Evolutionary conservation across 2,113 vertebrate genomes (phyloP).

Genomic region (Vanacampus margaritifer): DNA sequence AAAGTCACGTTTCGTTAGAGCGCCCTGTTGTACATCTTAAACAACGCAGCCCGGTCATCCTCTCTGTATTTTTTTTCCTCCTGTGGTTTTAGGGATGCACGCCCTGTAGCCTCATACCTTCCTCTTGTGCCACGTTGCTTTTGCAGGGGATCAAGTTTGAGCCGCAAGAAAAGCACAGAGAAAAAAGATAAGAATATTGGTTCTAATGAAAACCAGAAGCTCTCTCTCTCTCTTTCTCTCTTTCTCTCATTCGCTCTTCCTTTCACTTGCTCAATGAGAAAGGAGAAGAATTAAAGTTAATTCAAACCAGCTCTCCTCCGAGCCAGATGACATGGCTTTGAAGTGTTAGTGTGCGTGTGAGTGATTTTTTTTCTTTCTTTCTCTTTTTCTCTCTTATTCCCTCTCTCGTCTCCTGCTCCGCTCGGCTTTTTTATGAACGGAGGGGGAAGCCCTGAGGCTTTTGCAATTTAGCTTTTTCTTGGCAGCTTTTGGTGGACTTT

Average conservation of each 20-base stretch:
- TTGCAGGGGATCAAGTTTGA: slow-evolving; percentile 81
- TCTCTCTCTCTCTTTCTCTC: slow-evolving; percentile 42
- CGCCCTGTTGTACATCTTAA: neutral
- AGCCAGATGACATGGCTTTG: slow-evolving; percentile 85
- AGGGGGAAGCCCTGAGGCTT: slow-evolving; percentile 72
- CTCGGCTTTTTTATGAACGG: slow-evolving; percentile 59
- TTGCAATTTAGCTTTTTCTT: slow-evolving; percentile 64
- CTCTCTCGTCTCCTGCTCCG: slow-evolving; percentile 30
- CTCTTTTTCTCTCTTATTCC: slow-evolving; percentile 37
- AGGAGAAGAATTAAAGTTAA: slow-evolving; percentile 83
- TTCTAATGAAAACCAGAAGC: slow-evolving; percentile 92
- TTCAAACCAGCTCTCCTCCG: slow-evolving; percentile 84
- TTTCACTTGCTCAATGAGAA: slow-evolving; percentile 63
- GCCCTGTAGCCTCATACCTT: slow-evolving; percentile 74
- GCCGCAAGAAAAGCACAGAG: slow-evolving; percentile 75
- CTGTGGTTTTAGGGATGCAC: neutral
- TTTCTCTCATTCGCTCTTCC: neutral
- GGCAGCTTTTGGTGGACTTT: slow-evolving; percentile 27
- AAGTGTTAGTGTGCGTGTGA: slow-evolving; percentile 77
- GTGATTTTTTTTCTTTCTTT: slow-evolving; percentile 54
- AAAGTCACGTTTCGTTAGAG: no score
- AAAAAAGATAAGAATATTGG: slow-evolving; percentile 93
- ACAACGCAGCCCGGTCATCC: neutral
- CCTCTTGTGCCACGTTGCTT: slow-evolving; percentile 84
- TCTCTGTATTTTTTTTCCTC: slow-evolving; percentile 21